phyloP scores from a whole-genome alignment of 2,888 invertebrate species.

The Temnothorax unifasciatus region DNA sequence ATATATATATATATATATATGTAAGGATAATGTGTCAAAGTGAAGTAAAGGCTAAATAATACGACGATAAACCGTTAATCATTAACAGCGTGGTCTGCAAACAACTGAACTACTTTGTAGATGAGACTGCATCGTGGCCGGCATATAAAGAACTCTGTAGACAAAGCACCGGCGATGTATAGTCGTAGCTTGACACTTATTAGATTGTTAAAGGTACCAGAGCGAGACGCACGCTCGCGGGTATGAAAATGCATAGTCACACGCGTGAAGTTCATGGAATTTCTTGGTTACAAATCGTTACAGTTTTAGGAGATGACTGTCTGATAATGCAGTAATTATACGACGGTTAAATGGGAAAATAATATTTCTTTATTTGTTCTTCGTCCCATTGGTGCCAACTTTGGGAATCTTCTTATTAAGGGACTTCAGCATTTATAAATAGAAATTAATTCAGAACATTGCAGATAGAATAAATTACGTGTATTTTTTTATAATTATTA shows the following conservation, averaged over 20 bases:
- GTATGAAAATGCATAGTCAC: conserved; percentile 30
- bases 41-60: background rate
- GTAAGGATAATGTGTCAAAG: background rate
- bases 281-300: conserved; percentile 41
- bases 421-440: background rate
- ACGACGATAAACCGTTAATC: conserved; percentile 13
- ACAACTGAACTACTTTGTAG: conserved; percentile 24
- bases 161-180: conserved; percentile 35
- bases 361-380: conserved; percentile 30
- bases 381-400: background rate
- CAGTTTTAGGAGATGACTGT: background rate
- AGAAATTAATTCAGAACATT: background rate
- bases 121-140: conserved; percentile 6
- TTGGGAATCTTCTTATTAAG: background rate
- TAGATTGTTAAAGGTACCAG: conserved; percentile 46
- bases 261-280: conserved; percentile 30
- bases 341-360: background rate
- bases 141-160: conserved; percentile 36
- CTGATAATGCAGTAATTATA: conserved; percentile 16
- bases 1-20: no score
- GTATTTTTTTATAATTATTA: background rate
- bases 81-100: conserved; percentile 1
- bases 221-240: conserved; percentile 36
- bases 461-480: background rate
- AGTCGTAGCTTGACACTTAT: conserved; percentile 49